Conservation (phyloP, 2,888 invertebrate genomes). For the Hirtodrosophila trivittata region DNA sequence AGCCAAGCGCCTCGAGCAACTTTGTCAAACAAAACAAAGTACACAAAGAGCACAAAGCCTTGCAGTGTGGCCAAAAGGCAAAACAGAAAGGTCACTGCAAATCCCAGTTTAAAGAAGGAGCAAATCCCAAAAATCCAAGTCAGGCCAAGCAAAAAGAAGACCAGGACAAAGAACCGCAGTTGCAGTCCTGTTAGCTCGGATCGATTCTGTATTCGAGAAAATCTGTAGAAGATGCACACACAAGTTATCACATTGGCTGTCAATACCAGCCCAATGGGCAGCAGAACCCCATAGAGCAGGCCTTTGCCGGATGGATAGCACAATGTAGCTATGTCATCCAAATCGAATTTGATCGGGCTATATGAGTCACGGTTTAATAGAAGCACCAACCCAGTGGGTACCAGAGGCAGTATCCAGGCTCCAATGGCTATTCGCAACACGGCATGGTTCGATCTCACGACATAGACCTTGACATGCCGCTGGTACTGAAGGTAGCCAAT, state of each 20-base stretch:
- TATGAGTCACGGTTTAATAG: constrained; percentile 9
- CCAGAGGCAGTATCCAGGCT: constrained; percentile 30
- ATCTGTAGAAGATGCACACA: constrained; percentile 13
- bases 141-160: constrained; percentile 33
- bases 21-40: constrained; percentile 15
- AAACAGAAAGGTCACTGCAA: not conserved
- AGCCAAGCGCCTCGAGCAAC: constrained; percentile 17
- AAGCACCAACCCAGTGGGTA: constrained; percentile 25
- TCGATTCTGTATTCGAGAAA: constrained; percentile 7
- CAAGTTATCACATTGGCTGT: constrained; percentile 1
- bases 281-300: constrained; percentile 22
- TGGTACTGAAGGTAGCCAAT: constrained; percentile 35
- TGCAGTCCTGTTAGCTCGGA: constrained; percentile 11
- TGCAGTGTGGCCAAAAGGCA: constrained; percentile 28
- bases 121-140: constrained; percentile 41
- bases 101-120: constrained; percentile 16
- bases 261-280: constrained; percentile 37
- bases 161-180: constrained; percentile 18
- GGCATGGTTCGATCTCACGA: not conserved
- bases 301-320: constrained; percentile 39
- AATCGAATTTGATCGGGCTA: constrained; percentile 2
- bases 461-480: constrained; percentile 3
- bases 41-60: constrained; percentile 32
- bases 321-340: constrained; percentile 1
- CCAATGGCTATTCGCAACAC: not conserved